phyloP scores from a whole-genome alignment of 1,140 invertebrate species.

The Drosophila ambigua region DNA sequence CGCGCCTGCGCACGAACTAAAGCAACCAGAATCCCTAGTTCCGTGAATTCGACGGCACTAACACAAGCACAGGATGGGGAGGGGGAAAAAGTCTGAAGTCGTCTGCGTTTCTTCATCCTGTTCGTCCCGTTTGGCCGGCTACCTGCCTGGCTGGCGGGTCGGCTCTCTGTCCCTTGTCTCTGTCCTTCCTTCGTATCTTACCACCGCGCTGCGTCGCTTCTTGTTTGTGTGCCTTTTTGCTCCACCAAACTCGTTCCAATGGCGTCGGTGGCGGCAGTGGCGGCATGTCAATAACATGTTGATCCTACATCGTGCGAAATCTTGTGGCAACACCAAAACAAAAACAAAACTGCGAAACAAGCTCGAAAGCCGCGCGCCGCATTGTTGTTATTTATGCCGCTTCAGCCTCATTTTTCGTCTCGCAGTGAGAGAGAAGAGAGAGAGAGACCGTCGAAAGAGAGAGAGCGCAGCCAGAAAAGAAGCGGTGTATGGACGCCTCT shows the following conservation, averaged over 20 bases:
- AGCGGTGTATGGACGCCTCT: slow-evolving; percentile 10
- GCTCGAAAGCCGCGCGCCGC: slow-evolving; percentile 34
- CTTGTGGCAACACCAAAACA: slow-evolving; percentile 74
- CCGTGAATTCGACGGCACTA: slow-evolving; percentile 59
- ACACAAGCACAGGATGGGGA: slow-evolving; percentile 18
- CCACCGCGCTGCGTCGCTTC: slow-evolving; percentile 67
- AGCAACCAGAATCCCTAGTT: slow-evolving; percentile 63
- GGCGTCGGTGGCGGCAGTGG: slow-evolving; percentile 19
- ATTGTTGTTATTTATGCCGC: slow-evolving; percentile 65
- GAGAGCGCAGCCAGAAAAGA: slow-evolving; percentile 15
- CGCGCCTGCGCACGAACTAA: slow-evolving; percentile 60
- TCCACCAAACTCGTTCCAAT: slow-evolving; percentile 48
- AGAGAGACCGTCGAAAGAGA: background rate
- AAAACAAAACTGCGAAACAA: slow-evolving; percentile 53
- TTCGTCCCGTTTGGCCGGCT: slow-evolving; percentile 74
- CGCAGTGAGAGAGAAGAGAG: too few relatives aligned
- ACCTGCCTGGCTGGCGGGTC: slow-evolving; percentile 48
- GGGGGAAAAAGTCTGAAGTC: slow-evolving; percentile 29
- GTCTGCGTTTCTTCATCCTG: slow-evolving; percentile 67
- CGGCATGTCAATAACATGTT: slow-evolving; percentile 75
- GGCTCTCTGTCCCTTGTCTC: background rate
- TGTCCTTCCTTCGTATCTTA: slow-evolving; percentile 35
- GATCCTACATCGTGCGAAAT: slow-evolving; percentile 73
- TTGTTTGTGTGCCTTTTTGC: slow-evolving; percentile 78
- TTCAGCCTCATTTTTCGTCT: slow-evolving; percentile 29